These are phyloP conservation scores for Halcyon leucocephala DNA, from an alignment of 2,797 vertebrate genomes.

Conservation along the genomic window DNA sequence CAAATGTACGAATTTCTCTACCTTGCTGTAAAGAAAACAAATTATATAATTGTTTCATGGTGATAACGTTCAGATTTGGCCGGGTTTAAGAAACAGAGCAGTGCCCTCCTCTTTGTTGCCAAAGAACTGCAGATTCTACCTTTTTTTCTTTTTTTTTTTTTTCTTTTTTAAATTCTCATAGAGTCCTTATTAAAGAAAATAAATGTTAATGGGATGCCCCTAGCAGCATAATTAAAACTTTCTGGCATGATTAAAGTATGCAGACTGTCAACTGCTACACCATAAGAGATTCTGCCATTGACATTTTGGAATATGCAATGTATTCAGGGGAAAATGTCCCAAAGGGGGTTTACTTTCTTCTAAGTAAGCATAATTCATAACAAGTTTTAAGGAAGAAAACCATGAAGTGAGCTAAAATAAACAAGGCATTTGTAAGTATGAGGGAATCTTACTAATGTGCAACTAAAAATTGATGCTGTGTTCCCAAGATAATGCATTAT, in stretches of 20 bases:
- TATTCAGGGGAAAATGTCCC: constrained; percentile 32
- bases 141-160: neutral
- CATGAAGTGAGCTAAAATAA: constrained; percentile 30
- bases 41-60: neutral
- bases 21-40: neutral
- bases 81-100: neutral
- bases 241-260: constrained; percentile 75
- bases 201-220: constrained; percentile 79
- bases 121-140: constrained; percentile 1
- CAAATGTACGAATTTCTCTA: neutral
- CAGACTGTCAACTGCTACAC: constrained; percentile 73
- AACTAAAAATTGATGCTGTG: neutral
- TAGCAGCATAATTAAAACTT: constrained; percentile 84
- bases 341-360: neutral
- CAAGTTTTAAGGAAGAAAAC: constrained; percentile 41
- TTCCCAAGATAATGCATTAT: neutral
- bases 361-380: constrained; percentile 35
- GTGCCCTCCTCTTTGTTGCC: neutral
- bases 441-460: neutral
- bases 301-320: constrained; percentile 53
- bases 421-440: neutral
- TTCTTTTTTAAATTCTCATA: neutral
- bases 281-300: constrained; percentile 34
- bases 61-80: neutral
- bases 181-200: constrained; percentile 59